Conservation (phyloP, 2,797 vertebrate species). For the Gambusia yucatana region DNA sequence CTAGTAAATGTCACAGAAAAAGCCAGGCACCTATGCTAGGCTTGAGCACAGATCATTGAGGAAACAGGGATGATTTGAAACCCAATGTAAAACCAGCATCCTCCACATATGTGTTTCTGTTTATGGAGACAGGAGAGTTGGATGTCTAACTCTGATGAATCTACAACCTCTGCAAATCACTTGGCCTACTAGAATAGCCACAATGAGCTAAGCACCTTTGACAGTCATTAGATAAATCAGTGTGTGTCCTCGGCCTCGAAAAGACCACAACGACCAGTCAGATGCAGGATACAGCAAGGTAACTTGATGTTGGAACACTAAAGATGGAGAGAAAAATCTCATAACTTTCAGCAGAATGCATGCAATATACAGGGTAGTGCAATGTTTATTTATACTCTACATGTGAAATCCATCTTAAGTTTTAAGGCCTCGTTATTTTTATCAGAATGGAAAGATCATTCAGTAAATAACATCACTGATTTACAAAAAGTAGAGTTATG, state of each 20-base stretch:
- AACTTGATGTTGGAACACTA: neutral
- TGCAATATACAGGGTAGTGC: neutral
- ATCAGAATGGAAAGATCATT: neutral
- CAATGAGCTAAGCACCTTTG: conserved; percentile 65
- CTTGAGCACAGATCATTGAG: conserved; percentile 74
- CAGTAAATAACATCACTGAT: neutral
- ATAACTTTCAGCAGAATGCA: neutral
- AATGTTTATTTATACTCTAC: neutral
- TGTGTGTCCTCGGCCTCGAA: conserved; percentile 51
- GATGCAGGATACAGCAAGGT: neutral
- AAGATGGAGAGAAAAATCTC: neutral
- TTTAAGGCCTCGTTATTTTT: neutral
- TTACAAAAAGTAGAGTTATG: neutral
- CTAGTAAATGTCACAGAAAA: conserved; percentile 90
- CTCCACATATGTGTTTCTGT: conserved; percentile 13
- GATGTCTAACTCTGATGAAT: conserved; percentile 49
- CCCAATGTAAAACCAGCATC: conserved; percentile 34
- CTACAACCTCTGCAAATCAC: conserved; percentile 55
- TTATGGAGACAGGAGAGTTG: conserved; percentile 25
- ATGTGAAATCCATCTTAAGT: neutral
- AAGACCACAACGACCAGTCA: conserved; percentile 2
- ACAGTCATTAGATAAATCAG: conserved; percentile 60
- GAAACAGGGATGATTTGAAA: conserved; percentile 54
- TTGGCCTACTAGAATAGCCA: conserved; percentile 63
- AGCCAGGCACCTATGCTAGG: conserved; percentile 80